Conservation (phyloP, 2,888 invertebrate species). For the Galerucella nymphaeae region DNA sequence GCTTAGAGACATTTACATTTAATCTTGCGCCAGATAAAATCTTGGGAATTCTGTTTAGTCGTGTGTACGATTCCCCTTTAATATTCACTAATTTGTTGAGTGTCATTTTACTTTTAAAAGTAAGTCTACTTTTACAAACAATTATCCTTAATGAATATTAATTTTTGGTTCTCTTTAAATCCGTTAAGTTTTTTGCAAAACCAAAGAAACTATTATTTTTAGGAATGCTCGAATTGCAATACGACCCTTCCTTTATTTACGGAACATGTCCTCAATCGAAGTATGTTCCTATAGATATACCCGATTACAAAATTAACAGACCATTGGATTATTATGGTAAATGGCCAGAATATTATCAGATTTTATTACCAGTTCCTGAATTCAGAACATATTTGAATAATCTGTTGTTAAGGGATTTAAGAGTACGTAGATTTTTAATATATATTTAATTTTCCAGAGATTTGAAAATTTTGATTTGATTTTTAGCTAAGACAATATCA, state of each 20-base stretch:
- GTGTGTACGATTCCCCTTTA: neutral
- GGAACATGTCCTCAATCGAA: conserved; percentile 49
- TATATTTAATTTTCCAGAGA: no score
- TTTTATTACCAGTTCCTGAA: conserved; percentile 48
- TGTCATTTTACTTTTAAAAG: neutral
- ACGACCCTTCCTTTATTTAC: conserved; percentile 42
- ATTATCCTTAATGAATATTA: no score
- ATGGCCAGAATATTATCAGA: conserved; percentile 50
- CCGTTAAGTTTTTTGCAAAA: no score
- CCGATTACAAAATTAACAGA: conserved; percentile 49
- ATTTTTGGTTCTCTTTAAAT: no score
- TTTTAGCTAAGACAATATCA: conserved; percentile 50
- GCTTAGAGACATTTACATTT: neutral
- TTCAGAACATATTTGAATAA: conserved; percentile 52
- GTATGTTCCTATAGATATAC: conserved; percentile 51
- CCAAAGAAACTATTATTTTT: conserved; percentile 9
- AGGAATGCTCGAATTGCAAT: conserved; percentile 51
- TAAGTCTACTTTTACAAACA: neutral
- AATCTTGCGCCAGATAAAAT: neutral
- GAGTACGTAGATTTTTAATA: conserved; percentile 38
- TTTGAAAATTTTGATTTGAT: conserved; percentile 13
- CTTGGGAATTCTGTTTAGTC: neutral
- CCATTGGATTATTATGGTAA: conserved; percentile 50
- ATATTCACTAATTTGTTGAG: neutral
- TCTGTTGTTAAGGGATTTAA: conserved; percentile 49